Conservation (phyloP, 2,888 invertebrate species). For the Xanthorhoe designata region DNA sequence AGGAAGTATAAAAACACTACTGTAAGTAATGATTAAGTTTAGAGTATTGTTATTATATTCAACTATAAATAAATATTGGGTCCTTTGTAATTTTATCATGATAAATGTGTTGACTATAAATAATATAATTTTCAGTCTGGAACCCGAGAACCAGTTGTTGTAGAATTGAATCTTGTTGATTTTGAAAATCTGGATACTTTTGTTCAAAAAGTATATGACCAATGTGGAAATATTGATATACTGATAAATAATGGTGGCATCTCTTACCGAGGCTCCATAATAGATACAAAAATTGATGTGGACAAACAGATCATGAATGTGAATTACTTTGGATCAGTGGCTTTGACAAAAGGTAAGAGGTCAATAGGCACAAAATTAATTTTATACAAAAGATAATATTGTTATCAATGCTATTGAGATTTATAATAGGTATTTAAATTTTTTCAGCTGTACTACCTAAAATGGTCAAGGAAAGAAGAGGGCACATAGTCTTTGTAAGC, state of each 20-base stretch:
- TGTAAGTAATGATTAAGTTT: too few relatives aligned
- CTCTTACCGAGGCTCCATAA: conserved; percentile 90
- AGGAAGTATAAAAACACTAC: too few relatives aligned
- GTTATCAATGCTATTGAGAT: too few relatives aligned
- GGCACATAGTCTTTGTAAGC: conserved; percentile 95
- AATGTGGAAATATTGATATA: conserved; percentile 93
- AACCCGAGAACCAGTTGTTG: conserved; percentile 89
- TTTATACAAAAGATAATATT: too few relatives aligned
- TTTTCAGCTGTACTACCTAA: conserved; percentile 91
- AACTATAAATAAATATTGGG: too few relatives aligned
- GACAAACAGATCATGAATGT: conserved; percentile 95
- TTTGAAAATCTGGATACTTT: conserved; percentile 86
- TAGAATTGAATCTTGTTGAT: conserved; percentile 91
- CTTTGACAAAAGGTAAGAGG: conserved; percentile 93
- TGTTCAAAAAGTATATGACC: conserved; percentile 88
- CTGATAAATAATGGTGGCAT: conserved; percentile 97
- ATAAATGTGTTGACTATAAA: neutral
- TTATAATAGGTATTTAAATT: neutral
- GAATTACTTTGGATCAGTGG: conserved; percentile 97
- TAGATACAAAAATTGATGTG: conserved; percentile 92
- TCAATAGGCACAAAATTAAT: neutral
- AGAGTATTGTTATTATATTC: too few relatives aligned
- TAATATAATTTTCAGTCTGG: conserved; percentile 46
- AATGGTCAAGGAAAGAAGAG: conserved; percentile 91
- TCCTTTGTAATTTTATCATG: neutral